These are phyloP conservation scores for Exocentrus adspersus DNA, from an alignment of 2,888 invertebrate genomes.

Conservation along the genomic window DNA sequence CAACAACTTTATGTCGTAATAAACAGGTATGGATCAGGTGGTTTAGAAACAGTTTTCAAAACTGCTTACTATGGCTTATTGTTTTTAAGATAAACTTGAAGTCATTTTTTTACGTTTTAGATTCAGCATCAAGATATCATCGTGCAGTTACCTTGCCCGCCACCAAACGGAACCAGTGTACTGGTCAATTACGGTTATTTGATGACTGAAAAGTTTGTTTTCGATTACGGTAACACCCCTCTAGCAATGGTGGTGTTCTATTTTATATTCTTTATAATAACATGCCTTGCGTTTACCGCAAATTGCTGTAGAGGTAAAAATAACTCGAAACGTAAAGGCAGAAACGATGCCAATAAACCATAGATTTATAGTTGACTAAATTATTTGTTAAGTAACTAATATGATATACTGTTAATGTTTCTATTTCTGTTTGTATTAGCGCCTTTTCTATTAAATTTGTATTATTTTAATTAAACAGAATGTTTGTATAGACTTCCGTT, in stretches of 20 bases:
- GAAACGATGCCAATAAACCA: conserved; percentile 72
- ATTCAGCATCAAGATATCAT: conserved; percentile 89
- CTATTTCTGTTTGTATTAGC: conserved; percentile 21
- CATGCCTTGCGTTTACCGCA: conserved; percentile 69
- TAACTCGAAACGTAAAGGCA: conserved; percentile 62
- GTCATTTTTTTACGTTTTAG: conserved; percentile 61
- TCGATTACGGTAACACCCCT: conserved; percentile 67
- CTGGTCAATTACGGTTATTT: conserved; percentile 67
- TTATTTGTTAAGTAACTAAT: conserved; percentile 19
- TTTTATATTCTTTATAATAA: conserved; percentile 69
- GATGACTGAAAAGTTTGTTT: conserved; percentile 66
- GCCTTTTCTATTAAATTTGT: conserved; percentile 17
- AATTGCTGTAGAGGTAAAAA: conserved; percentile 52
- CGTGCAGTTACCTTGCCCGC: conserved; percentile 83
- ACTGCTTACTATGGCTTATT: too few species aligned
- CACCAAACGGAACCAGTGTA: conserved; percentile 80
- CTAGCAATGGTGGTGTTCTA: conserved; percentile 72
- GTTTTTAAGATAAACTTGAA: too few species aligned
- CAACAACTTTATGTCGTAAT: conserved; percentile 72
- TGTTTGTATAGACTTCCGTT: conserved; percentile 17
- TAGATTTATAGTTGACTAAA: conserved; percentile 52
- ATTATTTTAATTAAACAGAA: conserved; percentile 16
- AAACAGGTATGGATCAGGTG: too few species aligned
- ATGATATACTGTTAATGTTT: conserved; percentile 19
- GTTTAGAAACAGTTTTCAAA: too few species aligned